These are phyloP conservation scores for Leptinotarsa defecta DNA, from an alignment of 1,140 invertebrate genomes.

Conservation along the genomic window DNA sequence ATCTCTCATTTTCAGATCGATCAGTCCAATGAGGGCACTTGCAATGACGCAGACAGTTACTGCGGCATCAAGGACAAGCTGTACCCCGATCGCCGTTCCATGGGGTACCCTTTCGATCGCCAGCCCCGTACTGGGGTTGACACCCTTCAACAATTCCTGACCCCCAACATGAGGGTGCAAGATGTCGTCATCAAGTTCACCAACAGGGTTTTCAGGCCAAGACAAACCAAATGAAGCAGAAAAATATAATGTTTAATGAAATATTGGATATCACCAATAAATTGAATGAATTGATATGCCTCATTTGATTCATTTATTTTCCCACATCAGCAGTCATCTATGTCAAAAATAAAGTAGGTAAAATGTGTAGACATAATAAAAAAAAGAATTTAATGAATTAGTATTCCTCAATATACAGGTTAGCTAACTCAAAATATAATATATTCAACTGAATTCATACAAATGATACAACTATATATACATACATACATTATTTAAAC, in stretches of 20 bases:
- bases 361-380: too few species aligned
- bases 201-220: conserved; percentile 51
- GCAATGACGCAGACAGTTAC: conserved; percentile 73
- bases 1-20: conserved; percentile 36
- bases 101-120: conserved; percentile 82
- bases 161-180: conserved; percentile 69
- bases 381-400: too few species aligned
- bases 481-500: too few species aligned
- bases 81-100: conserved; percentile 73
- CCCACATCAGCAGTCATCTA: too few species aligned
- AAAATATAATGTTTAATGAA: neutral
- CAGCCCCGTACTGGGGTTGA: conserved; percentile 59
- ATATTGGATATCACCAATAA: too few species aligned
- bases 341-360: too few species aligned
- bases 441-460: too few species aligned
- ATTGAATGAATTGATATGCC: too few species aligned
- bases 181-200: conserved; percentile 61
- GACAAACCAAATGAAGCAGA: neutral
- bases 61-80: conserved; percentile 74
- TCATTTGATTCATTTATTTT: too few species aligned
- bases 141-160: conserved; percentile 66
- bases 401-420: too few species aligned
- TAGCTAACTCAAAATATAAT: too few species aligned
- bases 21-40: conserved; percentile 54
- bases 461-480: too few species aligned